Evolutionary conservation across 2,888 invertebrate species (phyloP).

Genomic region (Anoncus sp.): DNA sequence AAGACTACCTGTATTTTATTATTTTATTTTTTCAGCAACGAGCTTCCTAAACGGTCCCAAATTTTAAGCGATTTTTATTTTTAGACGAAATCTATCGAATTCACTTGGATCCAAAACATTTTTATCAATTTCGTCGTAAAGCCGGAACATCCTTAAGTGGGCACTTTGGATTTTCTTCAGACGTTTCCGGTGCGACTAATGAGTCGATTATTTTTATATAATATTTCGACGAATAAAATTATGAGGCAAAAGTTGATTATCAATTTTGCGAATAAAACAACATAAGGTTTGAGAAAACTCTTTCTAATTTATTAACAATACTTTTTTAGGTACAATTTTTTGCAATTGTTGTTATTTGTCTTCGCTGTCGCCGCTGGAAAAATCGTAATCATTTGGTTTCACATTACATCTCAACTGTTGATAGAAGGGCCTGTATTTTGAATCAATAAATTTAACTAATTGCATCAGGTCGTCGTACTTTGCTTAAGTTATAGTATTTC

Average conservation of each 20-base stretch:
- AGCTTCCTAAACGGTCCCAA: no score
- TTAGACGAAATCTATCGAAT: no score
- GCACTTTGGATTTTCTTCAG: no score
- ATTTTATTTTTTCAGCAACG: no score
- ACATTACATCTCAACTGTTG: neutral
- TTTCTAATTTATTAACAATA: slow-evolving; percentile 13
- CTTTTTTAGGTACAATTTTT: slow-evolving; percentile 7
- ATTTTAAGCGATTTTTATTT: no score
- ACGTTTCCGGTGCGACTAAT: neutral
- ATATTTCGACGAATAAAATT: neutral
- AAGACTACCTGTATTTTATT: no score
- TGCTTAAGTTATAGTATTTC: slow-evolving; percentile 5
- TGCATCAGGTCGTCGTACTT: slow-evolving; percentile 4
- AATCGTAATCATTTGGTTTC: neutral
- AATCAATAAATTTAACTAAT: slow-evolving; percentile 3
- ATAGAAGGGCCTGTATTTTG: slow-evolving; percentile 2
- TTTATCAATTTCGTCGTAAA: no score
- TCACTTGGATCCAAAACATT: no score
- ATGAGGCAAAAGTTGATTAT: slow-evolving; percentile 1
- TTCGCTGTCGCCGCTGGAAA: no score
- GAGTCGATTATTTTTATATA: slow-evolving; percentile 8
- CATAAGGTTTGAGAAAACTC: neutral
- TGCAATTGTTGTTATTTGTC: neutral
- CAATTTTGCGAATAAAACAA: neutral
- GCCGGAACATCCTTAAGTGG: no score